Conservation (phyloP, 2,888 invertebrate species). For the Crepidodera aurea region DNA sequence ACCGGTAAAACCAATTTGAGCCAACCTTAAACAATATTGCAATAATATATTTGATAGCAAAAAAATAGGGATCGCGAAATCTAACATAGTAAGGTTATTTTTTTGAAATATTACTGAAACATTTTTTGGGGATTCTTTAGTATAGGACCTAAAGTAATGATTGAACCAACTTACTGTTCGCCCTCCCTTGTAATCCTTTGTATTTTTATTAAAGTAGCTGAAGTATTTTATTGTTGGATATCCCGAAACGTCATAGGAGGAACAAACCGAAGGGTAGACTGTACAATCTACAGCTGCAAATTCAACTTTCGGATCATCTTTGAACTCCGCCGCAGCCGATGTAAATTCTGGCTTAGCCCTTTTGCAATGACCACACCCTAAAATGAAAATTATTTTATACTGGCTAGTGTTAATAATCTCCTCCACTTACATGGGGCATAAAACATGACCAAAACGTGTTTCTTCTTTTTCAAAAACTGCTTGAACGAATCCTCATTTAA, state of each 20-base stretch:
- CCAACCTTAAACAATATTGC: too few species aligned
- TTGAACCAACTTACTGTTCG: slow-evolving; percentile 48
- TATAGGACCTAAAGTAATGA: too few species aligned
- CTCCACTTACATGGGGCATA: slow-evolving; percentile 86
- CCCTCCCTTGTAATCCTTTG: slow-evolving; percentile 76
- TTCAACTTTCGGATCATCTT: slow-evolving; percentile 78
- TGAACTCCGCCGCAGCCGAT: slow-evolving; percentile 76
- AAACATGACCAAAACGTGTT: slow-evolving; percentile 89
- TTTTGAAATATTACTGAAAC: too few species aligned
- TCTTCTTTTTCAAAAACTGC: slow-evolving; percentile 80
- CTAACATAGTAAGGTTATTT: too few species aligned
- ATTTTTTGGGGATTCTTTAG: too few species aligned
- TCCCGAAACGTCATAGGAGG: slow-evolving; percentile 75
- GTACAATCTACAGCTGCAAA: slow-evolving; percentile 89
- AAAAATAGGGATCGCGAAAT: too few species aligned
- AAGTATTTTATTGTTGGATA: slow-evolving; percentile 90
- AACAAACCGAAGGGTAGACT: slow-evolving; percentile 70
- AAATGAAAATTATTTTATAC: slow-evolving; percentile 20
- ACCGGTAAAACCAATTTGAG: too few species aligned
- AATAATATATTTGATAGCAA: too few species aligned
- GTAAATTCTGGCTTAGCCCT: slow-evolving; percentile 84
- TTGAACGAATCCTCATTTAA: slow-evolving; percentile 77
- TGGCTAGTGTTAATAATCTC: not conserved
- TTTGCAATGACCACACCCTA: slow-evolving; percentile 94
- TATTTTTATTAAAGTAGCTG: slow-evolving; percentile 78